These are phyloP conservation scores for Lepilemur ruficaudatus DNA, from an alignment of 2,797 vertebrate genomes.

Conservation along the genomic window DNA sequence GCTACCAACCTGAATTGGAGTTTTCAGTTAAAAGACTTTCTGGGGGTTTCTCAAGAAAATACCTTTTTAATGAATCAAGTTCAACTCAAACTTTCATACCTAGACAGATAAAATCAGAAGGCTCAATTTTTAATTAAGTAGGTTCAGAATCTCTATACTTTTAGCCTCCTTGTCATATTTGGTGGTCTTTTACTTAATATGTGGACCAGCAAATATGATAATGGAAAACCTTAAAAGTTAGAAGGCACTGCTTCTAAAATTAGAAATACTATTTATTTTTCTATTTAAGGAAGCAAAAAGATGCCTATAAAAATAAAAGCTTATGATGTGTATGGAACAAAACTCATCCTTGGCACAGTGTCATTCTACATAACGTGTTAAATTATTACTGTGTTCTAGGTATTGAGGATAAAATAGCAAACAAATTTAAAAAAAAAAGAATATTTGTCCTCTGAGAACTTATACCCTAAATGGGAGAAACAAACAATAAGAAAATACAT, in stretches of 20 bases:
- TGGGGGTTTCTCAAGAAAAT: conserved; percentile 80
- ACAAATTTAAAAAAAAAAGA: not conserved
- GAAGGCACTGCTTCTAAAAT: conserved; percentile 26
- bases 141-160: conserved; percentile 49
- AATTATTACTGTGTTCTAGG: not conserved
- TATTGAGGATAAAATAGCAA: not conserved
- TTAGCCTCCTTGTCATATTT: conserved; percentile 30
- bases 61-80: conserved; percentile 83
- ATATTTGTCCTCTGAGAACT: not conserved
- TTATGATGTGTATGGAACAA: not conserved
- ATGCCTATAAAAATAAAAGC: not conserved
- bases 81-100: conserved; percentile 73
- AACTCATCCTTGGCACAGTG: not conserved
- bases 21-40: conserved; percentile 81
- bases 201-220: not conserved
- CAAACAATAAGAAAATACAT: not conserved
- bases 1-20: conserved; percentile 70
- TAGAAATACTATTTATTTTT: conserved; percentile 4
- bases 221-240: not conserved
- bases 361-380: not conserved
- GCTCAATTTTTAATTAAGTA: conserved; percentile 71
- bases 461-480: not conserved
- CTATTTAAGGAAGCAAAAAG: not conserved
- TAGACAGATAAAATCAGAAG: conserved; percentile 74
- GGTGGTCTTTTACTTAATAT: conserved; percentile 23